Base-by-base conservation (phyloP, 1,140 invertebrate species). In the Orius insidiosus region DNA sequence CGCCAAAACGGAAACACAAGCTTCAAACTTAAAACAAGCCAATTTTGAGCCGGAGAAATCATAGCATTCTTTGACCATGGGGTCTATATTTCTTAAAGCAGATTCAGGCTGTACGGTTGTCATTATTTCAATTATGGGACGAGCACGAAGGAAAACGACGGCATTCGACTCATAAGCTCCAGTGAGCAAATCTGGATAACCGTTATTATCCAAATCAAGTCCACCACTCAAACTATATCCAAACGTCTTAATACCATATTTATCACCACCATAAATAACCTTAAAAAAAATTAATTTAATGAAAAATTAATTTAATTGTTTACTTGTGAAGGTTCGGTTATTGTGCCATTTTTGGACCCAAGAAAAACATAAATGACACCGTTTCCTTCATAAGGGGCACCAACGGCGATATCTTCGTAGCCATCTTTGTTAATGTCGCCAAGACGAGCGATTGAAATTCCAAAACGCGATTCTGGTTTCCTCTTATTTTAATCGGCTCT, bases 361-460 rank as follows among this genome's bases (percentile, higher is more conserved):
- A 92, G 64, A 64, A 81, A 89, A 53, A 95, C 84, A 57, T 89
- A 93, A 36, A 95, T 78, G 2, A 78, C 71, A 11, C 82, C 84
- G 52, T 75, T 68, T 2, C 72, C 76, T 63, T 92, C 87, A 59
- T 92, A 94, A 0, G 89, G 90, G 15, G 89, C 88, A 11, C 90
- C 90, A 45, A 95, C 75, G 0, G 86, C 88, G 38, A 95, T 65
- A 60, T 95, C 90, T 55, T 84, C 80, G 58, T 74, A 88, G 0
- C 79, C 78, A 61, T 95, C 90, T 62, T 83, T 84, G 59, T 96
- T 94, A 6, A 96, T 67, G 62, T 96, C 90, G 30, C 87, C 86
- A 15, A 88, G 63, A 58, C 80, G 81, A 2, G 87, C 73, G 47
- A 96, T 66, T 0, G 90, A 71, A 52, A 90, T 78, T 4, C 88